Evolutionary conservation across 92 coral and sea anemone species (phyloP).

Genomic region (Heteractis magnifica): DNA sequence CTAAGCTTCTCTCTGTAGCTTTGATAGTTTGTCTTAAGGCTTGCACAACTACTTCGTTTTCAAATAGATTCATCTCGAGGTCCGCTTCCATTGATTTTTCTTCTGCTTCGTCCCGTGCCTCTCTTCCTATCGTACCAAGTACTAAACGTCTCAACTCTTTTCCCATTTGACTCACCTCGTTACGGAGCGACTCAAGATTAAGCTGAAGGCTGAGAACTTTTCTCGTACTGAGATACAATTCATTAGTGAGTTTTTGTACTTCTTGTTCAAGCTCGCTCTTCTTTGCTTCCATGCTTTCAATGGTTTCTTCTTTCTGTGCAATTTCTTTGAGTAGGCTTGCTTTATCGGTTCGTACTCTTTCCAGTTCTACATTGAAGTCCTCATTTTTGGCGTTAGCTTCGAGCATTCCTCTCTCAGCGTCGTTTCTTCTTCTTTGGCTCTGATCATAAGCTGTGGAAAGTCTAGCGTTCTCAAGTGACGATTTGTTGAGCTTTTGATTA

Average conservation of each 20-base stretch:
- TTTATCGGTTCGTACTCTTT: conserved; percentile 66
- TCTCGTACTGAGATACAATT: conserved; percentile 71
- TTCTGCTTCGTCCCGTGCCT: conserved; percentile 45
- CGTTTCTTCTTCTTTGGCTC: conserved; percentile 55
- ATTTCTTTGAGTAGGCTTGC: conserved; percentile 58
- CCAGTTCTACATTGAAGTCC: conserved; percentile 56
- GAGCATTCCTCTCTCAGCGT: conserved; percentile 62
- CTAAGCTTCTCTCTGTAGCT: conserved; percentile 64
- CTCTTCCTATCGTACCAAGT: conserved; percentile 47
- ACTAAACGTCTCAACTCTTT: conserved; percentile 61
- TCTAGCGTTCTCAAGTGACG: conserved; percentile 62
- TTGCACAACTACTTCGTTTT: conserved; percentile 59
- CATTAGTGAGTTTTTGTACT: conserved; percentile 60
- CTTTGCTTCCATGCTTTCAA: conserved; percentile 59
- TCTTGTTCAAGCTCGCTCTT: conserved; percentile 65
- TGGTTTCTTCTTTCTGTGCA: conserved; percentile 58
- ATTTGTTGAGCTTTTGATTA: conserved; percentile 62
- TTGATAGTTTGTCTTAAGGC: conserved; percentile 64
- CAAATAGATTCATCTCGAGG: conserved; percentile 36
- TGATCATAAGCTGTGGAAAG: conserved; percentile 58
- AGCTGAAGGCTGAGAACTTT: conserved; percentile 77
- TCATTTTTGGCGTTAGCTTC: conserved; percentile 66
- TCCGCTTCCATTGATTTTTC: conserved; percentile 50
- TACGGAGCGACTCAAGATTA: conserved; percentile 66
- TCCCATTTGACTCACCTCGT: conserved; percentile 56